These are phyloP conservation scores for Tetanocera ferruginea DNA, from an alignment of 2,888 invertebrate species.

Conservation along the genomic window DNA sequence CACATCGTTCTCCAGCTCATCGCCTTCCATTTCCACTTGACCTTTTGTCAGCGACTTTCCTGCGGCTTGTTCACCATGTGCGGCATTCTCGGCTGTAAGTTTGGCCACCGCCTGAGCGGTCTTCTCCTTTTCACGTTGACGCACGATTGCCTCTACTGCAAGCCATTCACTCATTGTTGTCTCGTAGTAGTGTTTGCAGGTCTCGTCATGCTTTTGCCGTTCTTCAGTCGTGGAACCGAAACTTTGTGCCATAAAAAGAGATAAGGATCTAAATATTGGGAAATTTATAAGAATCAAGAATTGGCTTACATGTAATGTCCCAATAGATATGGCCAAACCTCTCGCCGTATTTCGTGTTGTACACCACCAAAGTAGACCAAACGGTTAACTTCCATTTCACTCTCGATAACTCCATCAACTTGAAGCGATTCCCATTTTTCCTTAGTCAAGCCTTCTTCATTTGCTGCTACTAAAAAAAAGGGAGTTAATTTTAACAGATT, in stretches of 20 bases:
- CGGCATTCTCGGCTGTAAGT: constrained; percentile 66
- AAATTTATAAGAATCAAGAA: background rate
- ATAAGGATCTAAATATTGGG: background rate
- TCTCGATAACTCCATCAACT: constrained; percentile 74
- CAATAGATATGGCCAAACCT: constrained; percentile 91
- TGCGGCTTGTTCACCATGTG: background rate
- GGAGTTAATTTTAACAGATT: background rate
- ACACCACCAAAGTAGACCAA: constrained; percentile 91
- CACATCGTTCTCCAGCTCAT: constrained; percentile 72
- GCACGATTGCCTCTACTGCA: constrained; percentile 92
- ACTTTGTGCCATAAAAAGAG: constrained; percentile 52
- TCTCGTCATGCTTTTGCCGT: constrained; percentile 76
- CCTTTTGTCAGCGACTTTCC: constrained; percentile 42
- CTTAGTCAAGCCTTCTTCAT: constrained; percentile 80
- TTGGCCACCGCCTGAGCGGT: constrained; percentile 87
- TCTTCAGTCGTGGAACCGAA: constrained; percentile 81
- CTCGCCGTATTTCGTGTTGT: constrained; percentile 79
- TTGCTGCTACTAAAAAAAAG: constrained; percentile 72
- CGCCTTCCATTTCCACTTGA: constrained; percentile 71
- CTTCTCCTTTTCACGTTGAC: constrained; percentile 84
- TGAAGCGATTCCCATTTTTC: constrained; percentile 83
- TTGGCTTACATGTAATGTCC: constrained; percentile 80
- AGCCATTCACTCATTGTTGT: constrained; percentile 96
- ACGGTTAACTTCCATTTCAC: constrained; percentile 82
- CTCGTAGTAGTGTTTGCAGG: constrained; percentile 84